Evolutionary conservation across 2,888 invertebrate genomes (phyloP).

Genomic region (Diabrotica balteata): DNA sequence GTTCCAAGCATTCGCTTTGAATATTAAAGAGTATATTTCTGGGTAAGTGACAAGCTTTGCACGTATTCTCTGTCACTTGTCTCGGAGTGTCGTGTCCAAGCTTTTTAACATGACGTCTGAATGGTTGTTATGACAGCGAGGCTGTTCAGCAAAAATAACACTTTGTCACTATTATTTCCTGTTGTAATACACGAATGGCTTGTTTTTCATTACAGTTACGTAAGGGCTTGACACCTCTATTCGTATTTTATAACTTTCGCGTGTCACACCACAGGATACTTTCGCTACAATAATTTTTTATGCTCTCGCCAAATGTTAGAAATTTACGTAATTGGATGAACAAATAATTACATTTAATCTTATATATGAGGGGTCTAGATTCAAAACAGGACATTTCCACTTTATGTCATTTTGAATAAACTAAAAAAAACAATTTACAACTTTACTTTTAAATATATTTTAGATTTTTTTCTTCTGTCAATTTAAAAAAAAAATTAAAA

Average conservation of each 20-base stretch:
- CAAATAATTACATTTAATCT: no score
- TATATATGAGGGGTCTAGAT: no score
- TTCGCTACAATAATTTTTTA: neutral
- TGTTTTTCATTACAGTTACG: conserved; percentile 32
- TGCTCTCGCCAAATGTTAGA: no score
- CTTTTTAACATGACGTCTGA: conserved; percentile 54
- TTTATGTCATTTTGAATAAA: no score
- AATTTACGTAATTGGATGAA: no score
- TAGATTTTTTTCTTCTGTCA: no score
- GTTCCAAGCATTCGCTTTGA: conserved; percentile 40
- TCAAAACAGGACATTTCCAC: no score
- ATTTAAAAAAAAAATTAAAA: no score
- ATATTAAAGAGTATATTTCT: conserved; percentile 51
- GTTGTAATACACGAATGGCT: conserved; percentile 33
- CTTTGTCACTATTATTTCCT: conserved; percentile 54
- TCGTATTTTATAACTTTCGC: conserved; percentile 19
- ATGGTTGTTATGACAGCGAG: conserved; percentile 54
- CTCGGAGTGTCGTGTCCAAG: conserved; percentile 48
- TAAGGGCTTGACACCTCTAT: conserved; percentile 34
- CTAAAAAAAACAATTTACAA: no score
- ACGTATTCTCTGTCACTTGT: conserved; percentile 54
- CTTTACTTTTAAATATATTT: no score
- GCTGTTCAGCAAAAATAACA: conserved; percentile 53
- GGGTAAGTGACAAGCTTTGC: conserved; percentile 54
- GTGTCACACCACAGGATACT: conserved; percentile 7